These are phyloP conservation scores for Phenganax subtilis DNA, from an alignment of 92 coral and sea anemone genomes.

Conservation along the genomic window DNA sequence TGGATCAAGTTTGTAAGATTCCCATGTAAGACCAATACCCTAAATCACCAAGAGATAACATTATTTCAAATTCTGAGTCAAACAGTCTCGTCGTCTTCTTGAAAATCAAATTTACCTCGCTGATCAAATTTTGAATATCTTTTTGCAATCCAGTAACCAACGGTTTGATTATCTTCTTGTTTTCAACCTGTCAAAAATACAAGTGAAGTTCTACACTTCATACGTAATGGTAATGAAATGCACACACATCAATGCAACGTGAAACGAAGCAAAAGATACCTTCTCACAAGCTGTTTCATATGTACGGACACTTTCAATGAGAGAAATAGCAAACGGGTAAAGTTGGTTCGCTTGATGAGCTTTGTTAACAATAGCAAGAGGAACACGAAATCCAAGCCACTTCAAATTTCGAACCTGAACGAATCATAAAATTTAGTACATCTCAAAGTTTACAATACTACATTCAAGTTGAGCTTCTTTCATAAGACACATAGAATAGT, in stretches of 20 bases:
- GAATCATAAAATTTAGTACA: background rate
- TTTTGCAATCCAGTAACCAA: conserved; percentile 89
- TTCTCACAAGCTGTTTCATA: conserved; percentile 97
- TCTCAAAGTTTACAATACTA: background rate
- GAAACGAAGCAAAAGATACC: conserved; percentile 41
- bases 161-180: conserved; percentile 75
- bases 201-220: background rate
- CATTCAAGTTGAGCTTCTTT: too few species aligned
- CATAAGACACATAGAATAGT: too few species aligned
- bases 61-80: background rate
- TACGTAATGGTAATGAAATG: background rate
- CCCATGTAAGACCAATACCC: conserved; percentile 98
- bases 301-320: conserved; percentile 94
- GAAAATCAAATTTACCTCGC: conserved; percentile 53
- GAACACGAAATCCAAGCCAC: conserved; percentile 98
- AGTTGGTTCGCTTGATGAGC: conserved; percentile 99
- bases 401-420: conserved; percentile 82
- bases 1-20: conserved; percentile 97
- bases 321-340: conserved; percentile 96
- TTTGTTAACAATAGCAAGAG: conserved; percentile 93
- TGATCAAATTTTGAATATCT: conserved; percentile 85
- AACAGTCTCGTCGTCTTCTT: background rate
- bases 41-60: conserved; percentile 22
- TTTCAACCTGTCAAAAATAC: conserved; percentile 64
- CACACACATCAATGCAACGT: too few species aligned